Evolutionary conservation across 2,888 invertebrate species (phyloP).

Genomic region (Drosophila robusta): DNA sequence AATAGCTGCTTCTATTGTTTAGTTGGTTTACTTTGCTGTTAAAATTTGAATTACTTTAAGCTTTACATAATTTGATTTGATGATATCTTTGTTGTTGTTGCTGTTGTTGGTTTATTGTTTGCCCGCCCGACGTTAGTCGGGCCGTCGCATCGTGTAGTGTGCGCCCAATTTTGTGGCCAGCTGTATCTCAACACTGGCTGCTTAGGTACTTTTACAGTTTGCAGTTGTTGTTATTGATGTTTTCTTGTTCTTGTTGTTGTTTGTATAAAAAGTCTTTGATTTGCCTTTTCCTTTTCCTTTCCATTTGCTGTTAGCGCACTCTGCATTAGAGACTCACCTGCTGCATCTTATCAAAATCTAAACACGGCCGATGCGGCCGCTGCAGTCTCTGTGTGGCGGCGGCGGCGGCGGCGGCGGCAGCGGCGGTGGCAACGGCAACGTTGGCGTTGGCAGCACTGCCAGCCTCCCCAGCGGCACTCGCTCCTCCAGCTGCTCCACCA

Average conservation of each 20-base stretch:
- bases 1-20: conserved; percentile 77
- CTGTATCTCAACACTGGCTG: conserved; percentile 40
- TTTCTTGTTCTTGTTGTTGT: conserved; percentile 46
- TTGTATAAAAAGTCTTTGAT: conserved; percentile 78
- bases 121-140: conserved; percentile 3
- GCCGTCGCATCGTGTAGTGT: conserved; percentile 43
- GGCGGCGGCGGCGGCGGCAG: conserved; percentile 41
- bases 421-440: conserved; percentile 25
- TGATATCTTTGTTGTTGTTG: conserved; percentile 54
- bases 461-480: conserved; percentile 33
- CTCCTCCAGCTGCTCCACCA: conserved; percentile 12
- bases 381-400: conserved; percentile 85
- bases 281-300: conserved; percentile 54
- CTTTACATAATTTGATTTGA: conserved; percentile 73
- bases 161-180: conserved; percentile 54
- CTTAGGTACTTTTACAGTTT: conserved; percentile 51
- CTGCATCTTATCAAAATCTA: conserved; percentile 99
- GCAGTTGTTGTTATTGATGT: conserved; percentile 41
- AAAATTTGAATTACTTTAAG: conserved; percentile 64
- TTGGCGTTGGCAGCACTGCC: conserved; percentile 26
- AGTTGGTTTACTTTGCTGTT: conserved; percentile 43
- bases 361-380: conserved; percentile 93
- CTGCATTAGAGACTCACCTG: conserved; percentile 89
- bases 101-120: conserved; percentile 24
- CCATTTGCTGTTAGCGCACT: conserved; percentile 64